These are phyloP conservation scores for Etheostoma nigrum DNA, from an alignment of 2,797 vertebrate genomes.

Conservation along the genomic window DNA sequence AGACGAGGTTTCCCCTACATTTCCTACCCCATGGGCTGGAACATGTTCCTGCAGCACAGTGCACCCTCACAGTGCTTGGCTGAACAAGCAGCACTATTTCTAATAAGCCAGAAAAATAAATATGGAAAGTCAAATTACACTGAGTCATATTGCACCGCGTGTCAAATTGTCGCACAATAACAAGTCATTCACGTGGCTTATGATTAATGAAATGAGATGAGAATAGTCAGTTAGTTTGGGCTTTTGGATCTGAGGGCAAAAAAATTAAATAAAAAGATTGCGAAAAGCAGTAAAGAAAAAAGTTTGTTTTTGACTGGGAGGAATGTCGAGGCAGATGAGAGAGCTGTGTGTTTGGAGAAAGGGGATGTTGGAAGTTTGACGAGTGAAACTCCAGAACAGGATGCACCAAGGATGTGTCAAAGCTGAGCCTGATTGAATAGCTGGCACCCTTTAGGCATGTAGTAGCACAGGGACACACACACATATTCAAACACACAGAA, in stretches of 20 bases:
- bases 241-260: constrained; percentile 28
- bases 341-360: constrained; percentile 56
- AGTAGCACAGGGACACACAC: constrained; percentile 47
- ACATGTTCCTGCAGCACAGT: constrained; percentile 61
- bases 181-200: constrained; percentile 40
- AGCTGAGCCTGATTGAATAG: constrained; percentile 62
- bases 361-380: constrained; percentile 63
- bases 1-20: constrained; percentile 45
- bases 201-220: constrained; percentile 56
- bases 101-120: constrained; percentile 80
- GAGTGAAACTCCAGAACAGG: constrained; percentile 74
- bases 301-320: constrained; percentile 28
- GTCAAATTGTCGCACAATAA: constrained; percentile 63
- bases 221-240: constrained; percentile 18
- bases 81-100: constrained; percentile 68
- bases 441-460: constrained; percentile 56
- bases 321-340: constrained; percentile 38
- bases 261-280: constrained; percentile 8
- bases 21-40: constrained; percentile 53
- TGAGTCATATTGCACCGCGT: constrained; percentile 62
- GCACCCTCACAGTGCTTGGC: constrained; percentile 57
- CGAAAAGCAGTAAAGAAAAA: constrained; percentile 36
- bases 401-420: constrained; percentile 75
- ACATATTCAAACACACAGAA: constrained; percentile 30
- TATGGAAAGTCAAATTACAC: constrained; percentile 74